Base-by-base conservation (phyloP, 2,113 vertebrate genomes). In the Lota lota region DNA sequence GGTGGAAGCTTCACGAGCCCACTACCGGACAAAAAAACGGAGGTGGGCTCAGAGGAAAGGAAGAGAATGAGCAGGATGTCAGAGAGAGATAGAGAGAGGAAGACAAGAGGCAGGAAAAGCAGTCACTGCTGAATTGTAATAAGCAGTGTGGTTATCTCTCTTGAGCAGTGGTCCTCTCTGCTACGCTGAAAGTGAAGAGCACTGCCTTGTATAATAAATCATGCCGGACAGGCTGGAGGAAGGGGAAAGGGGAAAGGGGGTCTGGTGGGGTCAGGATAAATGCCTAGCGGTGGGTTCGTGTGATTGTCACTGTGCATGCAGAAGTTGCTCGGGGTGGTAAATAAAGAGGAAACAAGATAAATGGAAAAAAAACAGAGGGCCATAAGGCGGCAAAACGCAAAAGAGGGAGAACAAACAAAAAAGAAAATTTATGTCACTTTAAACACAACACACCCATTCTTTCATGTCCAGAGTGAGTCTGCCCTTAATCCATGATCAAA, bases 91-190 rank as follows among this genome's bases (percentile, higher is more conserved):
- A 74, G 12, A 84, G 36, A 70, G 22, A 66, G 74, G 75, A 79
- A 84, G 61, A 62, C 66, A 65, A 64, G 63, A 75, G 78, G 73
- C 77, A 87, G 80, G 82, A 83, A 86, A 64, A 75, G 62, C 18
- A 28, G 63, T 19, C 53, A 53, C 69, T 84, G 66, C 70, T 74
- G 74, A 79, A 79, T 77, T 81, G 73, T 74, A 10, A 47, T 47
- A 72, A 73, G 67, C 75, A 73, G 40, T 67, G 69, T 40, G 28
- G 70, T 85, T 85, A 84, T 81, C 78, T 74, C 70, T 79, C 4
- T 28, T 33, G 63, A 83, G 82, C 73, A 72, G 50, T 54, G 21
- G 14, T 2, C 40, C 64, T 53, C 22, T 22, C n/a, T 57, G n/a
- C 66, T 72, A 50, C 58, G 66, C 62, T 71, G 62, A 64, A 16